A percentile compares a stretch with the other conserved stretches of the same genome.
Evolutionary conservation across 2,888 invertebrate genomes (phyloP).

Genomic region (Stenchaetothrips biformis): DNA sequence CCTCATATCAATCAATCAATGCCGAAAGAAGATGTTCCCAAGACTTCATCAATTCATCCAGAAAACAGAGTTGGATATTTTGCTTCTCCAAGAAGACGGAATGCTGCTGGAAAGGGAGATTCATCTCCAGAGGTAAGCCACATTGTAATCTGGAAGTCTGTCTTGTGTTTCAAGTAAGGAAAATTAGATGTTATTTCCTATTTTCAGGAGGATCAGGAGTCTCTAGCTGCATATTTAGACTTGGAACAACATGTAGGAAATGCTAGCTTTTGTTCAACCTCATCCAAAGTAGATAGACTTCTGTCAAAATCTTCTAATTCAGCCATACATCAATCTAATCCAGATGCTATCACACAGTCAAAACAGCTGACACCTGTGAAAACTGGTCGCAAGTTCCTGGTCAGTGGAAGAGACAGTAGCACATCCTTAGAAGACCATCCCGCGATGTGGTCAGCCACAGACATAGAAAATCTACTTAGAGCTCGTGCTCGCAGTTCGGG

Average conservation of each 20-base stretch:
- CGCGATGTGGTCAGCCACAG: neutral
- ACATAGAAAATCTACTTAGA: neutral
- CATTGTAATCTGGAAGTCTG: neutral
- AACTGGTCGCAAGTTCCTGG: neutral
- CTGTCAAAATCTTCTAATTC: neutral
- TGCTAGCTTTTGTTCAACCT: conserved; percentile 6
- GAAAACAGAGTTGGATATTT: neutral
- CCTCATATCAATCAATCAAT: neutral
- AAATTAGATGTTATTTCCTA: neutral
- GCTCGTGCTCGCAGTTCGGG: neutral
- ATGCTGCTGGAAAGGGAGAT: neutral
- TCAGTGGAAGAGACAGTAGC: neutral
- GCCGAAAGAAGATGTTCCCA: neutral
- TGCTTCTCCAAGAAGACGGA: neutral
- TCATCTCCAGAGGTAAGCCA: conserved; percentile 9
- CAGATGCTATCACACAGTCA: conserved; percentile 2
- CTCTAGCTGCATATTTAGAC: neutral
- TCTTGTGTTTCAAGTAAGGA: neutral
- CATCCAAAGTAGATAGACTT: conserved; percentile 9
- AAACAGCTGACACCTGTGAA: neutral
- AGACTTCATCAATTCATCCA: neutral
- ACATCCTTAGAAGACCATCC: neutral
- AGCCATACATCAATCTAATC: neutral
- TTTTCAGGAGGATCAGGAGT: neutral
- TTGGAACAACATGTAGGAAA: conserved; percentile 3